These are phyloP conservation scores for Pteria penguin DNA, from an alignment of 2,888 invertebrate genomes.

Conservation along the genomic window DNA sequence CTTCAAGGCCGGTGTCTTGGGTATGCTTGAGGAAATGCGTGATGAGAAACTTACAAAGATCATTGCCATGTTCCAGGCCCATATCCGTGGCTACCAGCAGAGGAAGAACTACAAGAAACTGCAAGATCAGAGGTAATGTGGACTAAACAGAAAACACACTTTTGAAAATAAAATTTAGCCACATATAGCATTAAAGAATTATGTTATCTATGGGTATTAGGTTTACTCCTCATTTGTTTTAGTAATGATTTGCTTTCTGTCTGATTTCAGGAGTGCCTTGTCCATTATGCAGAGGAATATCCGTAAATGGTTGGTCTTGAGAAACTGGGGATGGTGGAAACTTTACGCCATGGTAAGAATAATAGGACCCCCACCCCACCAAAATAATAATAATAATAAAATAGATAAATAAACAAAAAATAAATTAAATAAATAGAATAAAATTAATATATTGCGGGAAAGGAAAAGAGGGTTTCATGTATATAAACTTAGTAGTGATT, in stretches of 20 bases:
- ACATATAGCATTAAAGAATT: too few relatives aligned
- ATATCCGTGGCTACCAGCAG: constrained; percentile 91
- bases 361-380: too few relatives aligned
- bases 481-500: too few relatives aligned
- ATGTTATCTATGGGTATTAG: neutral
- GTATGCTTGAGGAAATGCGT: constrained; percentile 99
- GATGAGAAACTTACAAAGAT: constrained; percentile 98
- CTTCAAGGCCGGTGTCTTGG: constrained; percentile 99
- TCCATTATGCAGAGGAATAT: constrained; percentile 99
- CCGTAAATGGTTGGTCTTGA: constrained; percentile 98
- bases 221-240: too few relatives aligned
- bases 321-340: constrained; percentile 99
- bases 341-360: constrained; percentile 87
- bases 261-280: constrained; percentile 87
- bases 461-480: too few relatives aligned
- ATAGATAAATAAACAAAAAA: too few relatives aligned
- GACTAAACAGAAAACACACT: too few relatives aligned
- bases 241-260: too few relatives aligned
- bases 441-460: too few relatives aligned
- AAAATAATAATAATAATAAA: too few relatives aligned
- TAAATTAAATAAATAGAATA: too few relatives aligned
- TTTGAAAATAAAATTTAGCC: too few relatives aligned
- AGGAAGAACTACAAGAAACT: constrained; percentile 94
- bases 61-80: constrained; percentile 93
- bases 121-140: constrained; percentile 97